Conservation (phyloP, 37 sponge, comb jelly and placozoan genomes). For the Spongilla lacustris region DNA sequence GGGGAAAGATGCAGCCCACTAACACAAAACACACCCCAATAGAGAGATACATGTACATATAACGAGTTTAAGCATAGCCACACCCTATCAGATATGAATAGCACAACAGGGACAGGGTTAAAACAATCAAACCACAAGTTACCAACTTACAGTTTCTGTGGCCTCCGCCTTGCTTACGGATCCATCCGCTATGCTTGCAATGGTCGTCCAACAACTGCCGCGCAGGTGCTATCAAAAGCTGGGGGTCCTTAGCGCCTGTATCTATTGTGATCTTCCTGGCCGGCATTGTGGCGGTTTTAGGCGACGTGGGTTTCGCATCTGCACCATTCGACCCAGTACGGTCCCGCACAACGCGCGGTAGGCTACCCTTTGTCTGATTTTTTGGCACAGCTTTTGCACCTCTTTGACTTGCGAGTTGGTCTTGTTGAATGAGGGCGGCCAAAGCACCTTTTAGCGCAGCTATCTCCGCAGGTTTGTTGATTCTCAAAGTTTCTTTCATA, state of each 20-base stretch:
- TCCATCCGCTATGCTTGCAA: conserved; percentile 80
- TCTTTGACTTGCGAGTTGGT: not conserved
- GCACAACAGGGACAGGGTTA: not conserved
- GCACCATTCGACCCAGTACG: not conserved
- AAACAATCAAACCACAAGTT: not conserved
- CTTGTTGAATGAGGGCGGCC: not conserved
- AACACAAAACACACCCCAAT: no score
- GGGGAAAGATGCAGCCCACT: no score
- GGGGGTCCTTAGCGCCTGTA: not conserved
- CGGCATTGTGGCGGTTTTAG: not conserved
- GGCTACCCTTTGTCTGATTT: no score
- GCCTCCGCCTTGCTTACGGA: conserved; percentile 80
- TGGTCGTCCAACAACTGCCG: conserved; percentile 50
- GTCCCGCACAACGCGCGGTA: not conserved
- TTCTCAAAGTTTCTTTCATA: conserved; percentile 22
- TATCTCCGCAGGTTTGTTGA: conserved; percentile 50
- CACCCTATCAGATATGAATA: conserved; percentile 19
- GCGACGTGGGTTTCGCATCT: not conserved
- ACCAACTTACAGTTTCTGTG: conserved; percentile 80
- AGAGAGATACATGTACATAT: not conserved
- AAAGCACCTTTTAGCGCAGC: conserved; percentile 49
- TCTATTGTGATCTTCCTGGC: no score
- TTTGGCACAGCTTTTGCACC: not conserved
- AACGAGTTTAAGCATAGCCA: not conserved
- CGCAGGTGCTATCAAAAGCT: conserved; percentile 32